phyloP scores from a whole-genome alignment of 2,113 vertebrate species.

The Ursus arctos region DNA sequence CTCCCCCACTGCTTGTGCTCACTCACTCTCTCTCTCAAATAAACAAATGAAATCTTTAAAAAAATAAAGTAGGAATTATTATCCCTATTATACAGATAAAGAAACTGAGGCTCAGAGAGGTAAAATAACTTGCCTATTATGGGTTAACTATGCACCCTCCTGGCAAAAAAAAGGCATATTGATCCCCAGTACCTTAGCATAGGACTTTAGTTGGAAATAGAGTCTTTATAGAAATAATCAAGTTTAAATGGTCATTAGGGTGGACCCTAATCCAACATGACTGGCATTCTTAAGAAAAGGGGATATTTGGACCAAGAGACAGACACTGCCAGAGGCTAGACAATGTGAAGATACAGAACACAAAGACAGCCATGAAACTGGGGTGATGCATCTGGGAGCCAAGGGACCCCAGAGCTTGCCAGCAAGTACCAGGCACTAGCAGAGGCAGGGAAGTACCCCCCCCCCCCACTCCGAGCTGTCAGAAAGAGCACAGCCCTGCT shows the following conservation, averaged over 20 bases:
- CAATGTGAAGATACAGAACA: too few relatives aligned
- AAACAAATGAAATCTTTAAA: background rate
- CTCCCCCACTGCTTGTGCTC: background rate
- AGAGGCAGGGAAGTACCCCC: background rate
- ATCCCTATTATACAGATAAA: background rate
- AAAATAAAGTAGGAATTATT: background rate
- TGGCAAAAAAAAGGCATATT: background rate
- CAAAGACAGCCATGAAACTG: background rate
- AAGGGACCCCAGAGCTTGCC: rapidly evolving
- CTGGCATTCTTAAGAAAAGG: background rate
- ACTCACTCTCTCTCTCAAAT: background rate
- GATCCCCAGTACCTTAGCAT: background rate
- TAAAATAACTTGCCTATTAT: background rate
- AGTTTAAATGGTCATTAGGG: background rate
- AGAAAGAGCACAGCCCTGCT: background rate
- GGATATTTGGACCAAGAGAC: background rate
- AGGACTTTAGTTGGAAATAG: background rate
- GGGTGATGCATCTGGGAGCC: background rate
- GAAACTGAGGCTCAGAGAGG: background rate
- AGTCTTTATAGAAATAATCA: background rate
- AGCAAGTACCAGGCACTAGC: too few relatives aligned
- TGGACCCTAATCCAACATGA: background rate
- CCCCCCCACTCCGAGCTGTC: background rate
- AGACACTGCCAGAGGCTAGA: background rate
- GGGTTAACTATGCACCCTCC: background rate